Evolutionary conservation across 2,888 invertebrate species (phyloP).

Genomic region (Leptura quadrifasciata): DNA sequence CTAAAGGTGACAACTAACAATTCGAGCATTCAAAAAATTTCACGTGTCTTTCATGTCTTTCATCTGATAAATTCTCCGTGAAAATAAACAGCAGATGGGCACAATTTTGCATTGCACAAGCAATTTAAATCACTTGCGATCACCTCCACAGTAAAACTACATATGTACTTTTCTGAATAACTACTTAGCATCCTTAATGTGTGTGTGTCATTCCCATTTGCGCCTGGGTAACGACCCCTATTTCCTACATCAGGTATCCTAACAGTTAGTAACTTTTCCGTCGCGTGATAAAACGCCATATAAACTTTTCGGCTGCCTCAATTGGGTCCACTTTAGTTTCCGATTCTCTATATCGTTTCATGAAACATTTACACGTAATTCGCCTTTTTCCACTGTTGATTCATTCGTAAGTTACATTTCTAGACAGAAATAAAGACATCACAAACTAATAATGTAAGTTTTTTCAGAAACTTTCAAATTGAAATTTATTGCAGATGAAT

Average conservation of each 20-base stretch:
- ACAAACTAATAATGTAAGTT: not conserved
- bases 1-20: too few species aligned
- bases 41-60: too few species aligned
- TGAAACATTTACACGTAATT: not conserved
- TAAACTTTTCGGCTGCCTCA: not conserved
- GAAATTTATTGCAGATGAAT: too few species aligned
- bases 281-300: conserved; percentile 7
- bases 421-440: not conserved
- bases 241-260: not conserved
- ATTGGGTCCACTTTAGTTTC: conserved; percentile 7
- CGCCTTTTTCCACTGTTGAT: conserved; percentile 3
- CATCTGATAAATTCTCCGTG: too few species aligned
- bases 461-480: not conserved
- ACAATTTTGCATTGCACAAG: not conserved
- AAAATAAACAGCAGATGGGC: too few species aligned
- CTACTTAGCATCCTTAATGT: not conserved
- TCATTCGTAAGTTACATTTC: not conserved
- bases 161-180: not conserved
- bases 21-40: too few species aligned
- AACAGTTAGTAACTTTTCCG: not conserved
- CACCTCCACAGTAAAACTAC: not conserved
- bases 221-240: not conserved
- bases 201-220: not conserved
- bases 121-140: not conserved
- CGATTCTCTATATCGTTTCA: conserved; percentile 3